Base-by-base conservation (phyloP, 2,888 invertebrate genomes). In the Alloscopus bannaensis region DNA sequence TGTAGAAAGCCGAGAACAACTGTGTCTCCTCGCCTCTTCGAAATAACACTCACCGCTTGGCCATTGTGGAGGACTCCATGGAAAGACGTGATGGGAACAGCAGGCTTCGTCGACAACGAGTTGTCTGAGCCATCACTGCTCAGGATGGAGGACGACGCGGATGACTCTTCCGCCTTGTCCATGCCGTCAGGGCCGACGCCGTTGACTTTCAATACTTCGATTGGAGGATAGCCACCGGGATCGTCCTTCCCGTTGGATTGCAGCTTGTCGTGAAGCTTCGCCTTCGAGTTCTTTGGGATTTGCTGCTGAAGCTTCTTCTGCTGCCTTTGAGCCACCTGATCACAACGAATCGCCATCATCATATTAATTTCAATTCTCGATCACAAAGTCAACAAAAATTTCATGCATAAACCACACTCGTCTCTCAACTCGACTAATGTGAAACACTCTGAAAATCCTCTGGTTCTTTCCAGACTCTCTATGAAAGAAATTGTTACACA, bases 271-370 rank as follows among this genome's bases (percentile, higher is more conserved):
- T 40, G 65, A 11, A 73, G 31, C 59, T 59, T 75, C 40, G 45
- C 45, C 52, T 77, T 83, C 11, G 71, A 31, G 62, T 47, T 68
- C 42, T 80, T 80, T 45, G 72, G 66, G 47, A 47, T 36, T 62
- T 75, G 75, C 69, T 82, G 90, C 84, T 91, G 89, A 86, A 91
- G 90, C 86, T 90, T 90, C 80, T 90, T 91, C 86, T 92, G 91
- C 86, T 93, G 93, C 1, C 93, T 90, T 86, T 93, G 93, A 0
- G 91, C 92, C 78, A 92, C 92, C 92, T 93, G 52, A 22, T n/a
- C n/a, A n/a, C n/a, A n/a, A n/a, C n/a, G n/a, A n/a, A n/a, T n/a
- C n/a, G n/a, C n/a, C n/a, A n/a, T n/a, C n/a, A n/a, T n/a, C n/a
- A n/a, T n/a, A n/a, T n/a, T n/a, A n/a, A n/a, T n/a, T n/a, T n/a